These are phyloP conservation scores for Poeciliopsis occidentalis DNA, from an alignment of 2,113 vertebrate species.

Conservation along the genomic window DNA sequence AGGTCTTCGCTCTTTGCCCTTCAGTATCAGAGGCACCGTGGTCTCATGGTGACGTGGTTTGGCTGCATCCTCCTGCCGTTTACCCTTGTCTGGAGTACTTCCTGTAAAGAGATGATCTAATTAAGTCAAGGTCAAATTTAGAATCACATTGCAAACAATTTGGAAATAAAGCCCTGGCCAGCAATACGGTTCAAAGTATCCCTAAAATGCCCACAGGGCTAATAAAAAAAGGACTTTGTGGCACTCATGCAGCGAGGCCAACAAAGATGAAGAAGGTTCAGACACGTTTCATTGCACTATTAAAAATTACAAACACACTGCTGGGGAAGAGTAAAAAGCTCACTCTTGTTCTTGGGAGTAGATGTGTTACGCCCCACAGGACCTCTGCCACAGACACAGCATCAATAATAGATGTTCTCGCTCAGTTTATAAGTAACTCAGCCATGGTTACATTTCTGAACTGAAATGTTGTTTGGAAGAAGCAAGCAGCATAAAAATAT, in stretches of 20 bases:
- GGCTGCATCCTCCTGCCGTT: conserved; percentile 51
- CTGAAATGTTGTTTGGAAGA: conserved; percentile 6
- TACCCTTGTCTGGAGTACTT: conserved; percentile 38
- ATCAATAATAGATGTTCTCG: conserved; percentile 69
- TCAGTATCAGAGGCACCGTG: conserved; percentile 80
- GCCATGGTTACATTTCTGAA: conserved; percentile 40
- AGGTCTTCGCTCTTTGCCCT: conserved; percentile 78
- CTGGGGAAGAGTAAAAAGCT: conserved; percentile 39
- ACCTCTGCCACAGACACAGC: conserved; percentile 50
- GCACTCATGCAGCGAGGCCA: conserved; percentile 5
- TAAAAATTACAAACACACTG: conserved; percentile 18
- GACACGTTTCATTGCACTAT: conserved; percentile 12
- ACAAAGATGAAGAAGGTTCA: conserved; percentile 14
- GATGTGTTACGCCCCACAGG: conserved; percentile 44
- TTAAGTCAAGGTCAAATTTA: conserved; percentile 2
- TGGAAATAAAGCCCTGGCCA: too few species aligned
- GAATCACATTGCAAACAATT: conserved; percentile 7
- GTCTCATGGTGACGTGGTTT: conserved; percentile 73
- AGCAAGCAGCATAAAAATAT: conserved; percentile 39
- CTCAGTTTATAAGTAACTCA: conserved; percentile 50
- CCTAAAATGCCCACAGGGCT: not conserved
- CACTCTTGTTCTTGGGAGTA: conserved; percentile 36
- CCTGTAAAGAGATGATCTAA: conserved; percentile 61
- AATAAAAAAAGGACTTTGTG: not conserved
- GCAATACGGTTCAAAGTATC: conserved; percentile 9